A percentile compares a stretch with the other conserved stretches of the same genome.
phyloP scores from a whole-genome alignment of 2,797 vertebrate species.

The Cyprinella venusta region DNA sequence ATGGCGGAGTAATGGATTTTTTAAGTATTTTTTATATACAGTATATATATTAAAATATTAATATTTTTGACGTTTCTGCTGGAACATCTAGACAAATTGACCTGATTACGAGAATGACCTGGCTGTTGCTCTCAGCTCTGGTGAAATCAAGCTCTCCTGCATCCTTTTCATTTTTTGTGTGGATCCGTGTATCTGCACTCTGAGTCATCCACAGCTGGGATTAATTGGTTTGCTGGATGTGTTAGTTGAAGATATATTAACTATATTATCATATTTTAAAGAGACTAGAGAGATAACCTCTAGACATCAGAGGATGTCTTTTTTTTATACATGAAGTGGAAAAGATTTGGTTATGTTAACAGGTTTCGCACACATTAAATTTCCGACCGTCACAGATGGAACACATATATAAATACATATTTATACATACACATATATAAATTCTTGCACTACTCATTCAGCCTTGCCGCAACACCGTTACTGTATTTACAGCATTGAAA shows the following conservation, averaged over 20 bases:
- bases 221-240: background rate
- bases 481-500: background rate
- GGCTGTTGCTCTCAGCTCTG: background rate
- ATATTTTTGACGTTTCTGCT: background rate
- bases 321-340: background rate
- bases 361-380: background rate
- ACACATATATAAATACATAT: background rate
- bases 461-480: background rate
- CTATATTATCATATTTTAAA: background rate
- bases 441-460: background rate
- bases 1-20: background rate
- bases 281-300: background rate
- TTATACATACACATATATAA: no score
- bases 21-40: background rate
- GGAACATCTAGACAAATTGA: background rate
- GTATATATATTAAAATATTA: background rate
- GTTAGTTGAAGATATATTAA: slow-evolving; percentile 2
- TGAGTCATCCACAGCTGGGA: slow-evolving; percentile 10
- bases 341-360: background rate
- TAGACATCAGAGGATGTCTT: background rate
- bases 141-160: background rate
- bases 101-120: background rate
- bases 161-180: background rate
- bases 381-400: background rate
- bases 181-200: background rate